Evolutionary conservation across 2,888 invertebrate species (phyloP), one percentile per base, ranked within the genome.

Genomic region (Stegophylla sp.): DNA sequence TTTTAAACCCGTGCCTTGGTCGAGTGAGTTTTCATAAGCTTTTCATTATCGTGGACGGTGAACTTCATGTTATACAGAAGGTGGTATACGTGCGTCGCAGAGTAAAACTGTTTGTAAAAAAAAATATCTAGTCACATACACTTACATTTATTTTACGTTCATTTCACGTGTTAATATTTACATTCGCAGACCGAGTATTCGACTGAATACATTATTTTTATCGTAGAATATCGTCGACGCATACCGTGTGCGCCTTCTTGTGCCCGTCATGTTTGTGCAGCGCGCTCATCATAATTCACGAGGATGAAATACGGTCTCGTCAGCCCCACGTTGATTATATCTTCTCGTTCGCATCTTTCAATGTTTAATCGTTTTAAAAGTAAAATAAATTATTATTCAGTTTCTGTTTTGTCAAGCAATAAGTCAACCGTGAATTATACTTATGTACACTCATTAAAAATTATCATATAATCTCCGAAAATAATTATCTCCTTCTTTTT

Each of bases 251-350:
- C 41, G 20, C 56, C 23, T 48, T 74, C 17, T 34, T 17, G 28
- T 59, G 34, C 3, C 20, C 0, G 17, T 74, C 51, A 20, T 48
- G 63, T 63, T 51, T 75, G 34, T 64, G 41, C 20, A 51, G n/a
- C 2, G 7, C 17, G 41, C 17, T 63, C 7, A 20, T 41, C 9
- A 20, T 43, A 59, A 43, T 4, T 59, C 13, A 17, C 5, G 23
- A 34, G 20, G 17, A 75, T 20, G 1, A 45, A 59, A 73, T 26
- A 45, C 43, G 23, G 17, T 15, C n/a, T n/a, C 45, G 17, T 64
- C 48, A 48, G 74, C 51, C 63, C 1, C 48, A 23, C 41, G 48
- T 51, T 17, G 61, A 61, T 74, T 61, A 28, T 9, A 61, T 59
- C 1, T 10, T 7, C 59, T 1, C 2, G 17, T 5, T 48, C 45